Percentiles rank a stretch among this genome's conserved stretches.
These are phyloP conservation scores for Fragum fragum DNA, from an alignment of 2,888 invertebrate genomes.

Conservation along the genomic window DNA sequence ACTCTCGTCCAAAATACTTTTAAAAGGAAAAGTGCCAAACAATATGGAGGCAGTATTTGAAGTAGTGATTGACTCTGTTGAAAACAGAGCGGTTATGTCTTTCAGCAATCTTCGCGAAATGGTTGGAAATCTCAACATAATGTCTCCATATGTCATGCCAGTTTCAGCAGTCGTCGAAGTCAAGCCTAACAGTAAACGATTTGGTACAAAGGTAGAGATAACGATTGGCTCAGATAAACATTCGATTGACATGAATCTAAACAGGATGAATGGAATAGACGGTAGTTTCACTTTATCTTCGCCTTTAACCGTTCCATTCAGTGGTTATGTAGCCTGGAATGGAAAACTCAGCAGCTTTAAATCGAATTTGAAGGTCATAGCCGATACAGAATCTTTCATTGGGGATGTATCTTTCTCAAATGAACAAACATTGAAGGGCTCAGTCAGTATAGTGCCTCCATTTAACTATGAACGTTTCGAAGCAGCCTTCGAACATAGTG, in stretches of 20 bases:
- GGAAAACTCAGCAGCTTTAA: conserved; percentile 1
- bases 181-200: background rate
- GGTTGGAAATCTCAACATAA: background rate
- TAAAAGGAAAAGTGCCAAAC: background rate
- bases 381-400: background rate
- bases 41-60: background rate
- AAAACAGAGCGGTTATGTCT: background rate
- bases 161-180: background rate
- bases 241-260: background rate
- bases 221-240: conserved; percentile 16
- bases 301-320: conserved; percentile 12
- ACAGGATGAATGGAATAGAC: background rate
- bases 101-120: background rate
- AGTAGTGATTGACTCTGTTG: background rate
- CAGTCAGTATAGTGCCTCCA: background rate
- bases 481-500: conserved; percentile 33
- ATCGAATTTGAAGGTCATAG: background rate
- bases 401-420: conserved; percentile 23
- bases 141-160: background rate
- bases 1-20: background rate
- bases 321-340: background rate
- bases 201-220: conserved; percentile 7
- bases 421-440: conserved; percentile 16
- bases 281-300: conserved; percentile 8
- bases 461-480: background rate